Conservation (phyloP, 2,888 invertebrate species). For the Hypomecis atomaria region DNA sequence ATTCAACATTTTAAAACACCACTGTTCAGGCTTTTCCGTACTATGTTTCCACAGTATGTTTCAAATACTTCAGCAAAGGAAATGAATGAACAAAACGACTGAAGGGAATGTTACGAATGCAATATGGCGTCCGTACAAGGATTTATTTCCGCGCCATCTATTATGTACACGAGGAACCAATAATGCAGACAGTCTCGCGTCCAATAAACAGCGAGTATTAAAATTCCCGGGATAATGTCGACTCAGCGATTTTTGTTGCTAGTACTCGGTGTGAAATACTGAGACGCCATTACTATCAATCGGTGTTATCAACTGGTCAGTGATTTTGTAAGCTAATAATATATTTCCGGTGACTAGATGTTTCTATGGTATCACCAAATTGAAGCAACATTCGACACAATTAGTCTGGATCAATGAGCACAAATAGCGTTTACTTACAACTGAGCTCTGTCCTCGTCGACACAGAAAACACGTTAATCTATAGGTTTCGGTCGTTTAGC, state of each 20-base stretch:
- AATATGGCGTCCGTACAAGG: slow-evolving; percentile 46
- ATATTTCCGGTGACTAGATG: no score
- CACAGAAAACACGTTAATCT: no score
- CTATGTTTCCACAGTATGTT: neutral
- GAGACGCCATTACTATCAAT: no score
- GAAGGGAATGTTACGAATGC: slow-evolving; percentile 30
- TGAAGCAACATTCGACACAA: no score
- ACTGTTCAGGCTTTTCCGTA: neutral
- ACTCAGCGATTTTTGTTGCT: neutral
- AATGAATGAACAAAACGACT: slow-evolving; percentile 42
- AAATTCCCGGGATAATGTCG: slow-evolving; percentile 45
- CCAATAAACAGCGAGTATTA: slow-evolving; percentile 49
- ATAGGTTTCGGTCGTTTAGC: no score
- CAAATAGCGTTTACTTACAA: no score
- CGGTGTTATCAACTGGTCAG: no score
- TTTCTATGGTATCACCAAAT: no score
- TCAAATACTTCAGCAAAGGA: slow-evolving; percentile 9
- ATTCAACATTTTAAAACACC: neutral
- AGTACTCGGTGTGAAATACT: no score
- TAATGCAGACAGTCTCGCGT: slow-evolving; percentile 38
- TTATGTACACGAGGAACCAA: slow-evolving; percentile 57
- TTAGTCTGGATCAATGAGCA: no score
- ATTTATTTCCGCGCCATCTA: slow-evolving; percentile 56
- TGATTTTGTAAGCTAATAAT: no score
- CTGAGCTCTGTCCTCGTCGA: no score